Conservation (phyloP, 2,888 invertebrate species). For the Eubasilissa splendida region DNA sequence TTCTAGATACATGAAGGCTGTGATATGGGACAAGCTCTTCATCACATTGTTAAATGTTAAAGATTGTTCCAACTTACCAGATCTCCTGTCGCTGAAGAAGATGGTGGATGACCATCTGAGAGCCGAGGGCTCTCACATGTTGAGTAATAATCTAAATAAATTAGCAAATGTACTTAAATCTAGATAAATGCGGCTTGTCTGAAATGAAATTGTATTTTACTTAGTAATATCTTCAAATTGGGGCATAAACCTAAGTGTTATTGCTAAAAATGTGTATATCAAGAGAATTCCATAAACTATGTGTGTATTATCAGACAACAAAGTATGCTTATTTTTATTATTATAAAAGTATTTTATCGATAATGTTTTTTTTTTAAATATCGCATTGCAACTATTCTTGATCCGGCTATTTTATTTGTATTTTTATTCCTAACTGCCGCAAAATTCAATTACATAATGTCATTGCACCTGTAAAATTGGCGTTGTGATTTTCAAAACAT, state of each 20-base stretch:
- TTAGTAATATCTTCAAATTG: too few relatives aligned
- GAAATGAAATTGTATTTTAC: conserved; percentile 16
- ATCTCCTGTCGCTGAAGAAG: conserved; percentile 75
- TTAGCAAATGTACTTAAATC: conserved; percentile 73
- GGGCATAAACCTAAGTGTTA: not conserved
- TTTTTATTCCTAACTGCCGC: too few relatives aligned
- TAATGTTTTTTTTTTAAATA: not conserved
- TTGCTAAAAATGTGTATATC: not conserved
- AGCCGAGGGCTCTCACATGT: conserved; percentile 63
- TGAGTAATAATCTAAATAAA: conserved; percentile 67
- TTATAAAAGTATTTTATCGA: conserved; percentile 19
- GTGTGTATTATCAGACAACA: conserved; percentile 5
- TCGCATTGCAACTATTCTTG: conserved; percentile 6
- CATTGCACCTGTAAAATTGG: too few relatives aligned
- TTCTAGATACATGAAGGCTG: conserved; percentile 78
- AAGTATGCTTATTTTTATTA: not conserved
- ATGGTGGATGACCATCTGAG: conserved; percentile 65
- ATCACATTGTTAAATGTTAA: conserved; percentile 86
- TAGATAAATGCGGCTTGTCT: conserved; percentile 65
- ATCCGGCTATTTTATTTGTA: not conserved
- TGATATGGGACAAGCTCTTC: conserved; percentile 87
- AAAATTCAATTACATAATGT: too few relatives aligned
- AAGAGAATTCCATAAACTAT: conserved; percentile 30
- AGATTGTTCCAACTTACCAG: conserved; percentile 83
- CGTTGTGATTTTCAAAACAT: too few relatives aligned